These are phyloP conservation scores for Onychomys leucogaster DNA, from an alignment of 2,797 vertebrate species.

Conservation along the genomic window DNA sequence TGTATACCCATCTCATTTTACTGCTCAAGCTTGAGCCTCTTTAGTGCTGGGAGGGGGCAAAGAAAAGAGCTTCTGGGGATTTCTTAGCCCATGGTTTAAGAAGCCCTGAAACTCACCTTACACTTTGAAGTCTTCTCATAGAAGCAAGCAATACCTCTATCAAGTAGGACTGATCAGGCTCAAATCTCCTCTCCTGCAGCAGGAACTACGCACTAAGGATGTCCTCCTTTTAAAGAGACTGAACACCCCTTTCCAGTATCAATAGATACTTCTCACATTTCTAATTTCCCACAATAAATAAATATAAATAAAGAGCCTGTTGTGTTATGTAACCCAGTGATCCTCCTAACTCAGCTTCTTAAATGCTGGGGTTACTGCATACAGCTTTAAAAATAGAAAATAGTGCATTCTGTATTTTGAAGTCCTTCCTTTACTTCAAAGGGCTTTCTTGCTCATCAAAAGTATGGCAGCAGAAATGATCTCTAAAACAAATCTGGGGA, in stretches of 20 bases:
- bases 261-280: constrained; percentile 5
- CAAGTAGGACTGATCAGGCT: neutral
- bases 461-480: neutral
- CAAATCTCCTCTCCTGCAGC: neutral
- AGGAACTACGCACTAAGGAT: neutral
- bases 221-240: neutral
- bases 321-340: neutral
- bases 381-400: neutral
- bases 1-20: neutral
- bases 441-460: neutral
- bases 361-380: neutral
- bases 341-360: neutral
- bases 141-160: neutral
- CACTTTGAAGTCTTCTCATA: neutral
- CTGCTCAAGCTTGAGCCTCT: neutral
- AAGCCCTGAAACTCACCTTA: neutral
- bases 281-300: neutral
- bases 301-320: neutral
- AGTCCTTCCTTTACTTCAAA: neutral
- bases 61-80: neutral
- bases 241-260: neutral
- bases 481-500: neutral
- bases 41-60: neutral
- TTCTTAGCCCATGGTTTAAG: neutral
- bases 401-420: neutral